These are phyloP conservation scores for Palythoa grandiflora DNA, from an alignment of 92 coral and sea anemone species.

Conservation along the genomic window DNA sequence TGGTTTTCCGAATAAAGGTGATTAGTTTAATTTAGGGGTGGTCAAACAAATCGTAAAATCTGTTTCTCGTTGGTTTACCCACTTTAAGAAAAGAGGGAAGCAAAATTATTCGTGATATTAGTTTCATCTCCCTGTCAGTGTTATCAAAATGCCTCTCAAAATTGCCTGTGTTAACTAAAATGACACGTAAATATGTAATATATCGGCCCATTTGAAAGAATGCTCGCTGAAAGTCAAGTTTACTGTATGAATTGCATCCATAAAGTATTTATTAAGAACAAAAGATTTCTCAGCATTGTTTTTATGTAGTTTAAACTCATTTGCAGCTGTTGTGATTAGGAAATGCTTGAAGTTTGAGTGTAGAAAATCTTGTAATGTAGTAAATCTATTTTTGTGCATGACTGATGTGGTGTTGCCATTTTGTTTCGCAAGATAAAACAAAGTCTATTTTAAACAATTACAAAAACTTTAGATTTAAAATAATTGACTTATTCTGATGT, in stretches of 20 bases:
- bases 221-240: background rate
- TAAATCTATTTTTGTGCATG: conserved; percentile 13
- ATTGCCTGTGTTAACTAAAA: background rate
- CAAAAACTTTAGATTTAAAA: too few relatives aligned
- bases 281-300: background rate
- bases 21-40: background rate
- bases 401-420: background rate
- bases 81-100: background rate
- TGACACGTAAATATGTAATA: background rate
- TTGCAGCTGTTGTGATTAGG: background rate
- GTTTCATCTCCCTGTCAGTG: background rate
- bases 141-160: background rate
- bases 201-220: background rate
- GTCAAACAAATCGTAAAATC: background rate
- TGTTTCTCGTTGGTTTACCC: background rate
- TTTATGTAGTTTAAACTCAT: background rate
- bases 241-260: background rate
- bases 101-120: background rate
- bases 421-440: too few relatives aligned
- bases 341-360: background rate
- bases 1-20: background rate
- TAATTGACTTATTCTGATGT: too few relatives aligned
- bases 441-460: too few relatives aligned
- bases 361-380: background rate
- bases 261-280: background rate